Evolutionary conservation across 2,113 vertebrate genomes (phyloP).

Genomic region (Pomatorhinus ruficollis): DNA sequence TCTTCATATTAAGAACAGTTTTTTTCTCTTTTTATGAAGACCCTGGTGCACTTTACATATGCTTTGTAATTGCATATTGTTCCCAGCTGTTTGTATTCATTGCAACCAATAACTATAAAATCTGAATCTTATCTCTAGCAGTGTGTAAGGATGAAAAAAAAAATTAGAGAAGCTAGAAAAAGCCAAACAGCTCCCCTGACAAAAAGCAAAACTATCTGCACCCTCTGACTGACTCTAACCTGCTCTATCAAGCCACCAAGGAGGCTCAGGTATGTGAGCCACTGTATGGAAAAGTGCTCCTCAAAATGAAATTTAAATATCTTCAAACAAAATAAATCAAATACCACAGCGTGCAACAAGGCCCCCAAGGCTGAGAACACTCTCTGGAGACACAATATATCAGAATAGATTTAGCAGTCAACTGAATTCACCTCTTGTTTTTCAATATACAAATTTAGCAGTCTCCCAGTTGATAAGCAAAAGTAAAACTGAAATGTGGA

Average conservation of each 20-base stretch:
- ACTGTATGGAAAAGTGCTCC: background rate
- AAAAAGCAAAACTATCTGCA: background rate
- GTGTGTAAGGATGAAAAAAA: background rate
- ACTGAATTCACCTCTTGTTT: background rate
- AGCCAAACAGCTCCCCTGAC: background rate
- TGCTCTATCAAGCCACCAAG: background rate
- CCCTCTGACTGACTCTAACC: background rate
- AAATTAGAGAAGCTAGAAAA: background rate
- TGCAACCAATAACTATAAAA: background rate
- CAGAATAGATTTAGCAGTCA: background rate
- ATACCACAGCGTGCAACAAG: background rate
- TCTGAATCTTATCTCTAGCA: background rate
- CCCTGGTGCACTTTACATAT: background rate
- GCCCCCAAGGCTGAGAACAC: background rate
- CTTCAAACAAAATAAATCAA: background rate
- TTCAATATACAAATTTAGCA: background rate
- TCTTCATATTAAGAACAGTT: background rate
- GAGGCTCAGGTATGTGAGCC: background rate
- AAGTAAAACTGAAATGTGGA: background rate
- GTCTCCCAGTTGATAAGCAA: background rate
- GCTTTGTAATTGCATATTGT: background rate
- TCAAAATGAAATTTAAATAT: background rate
- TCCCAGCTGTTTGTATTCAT: background rate
- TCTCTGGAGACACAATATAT: background rate
- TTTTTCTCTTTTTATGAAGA: background rate